These are phyloP conservation scores for Scaptomyza polygonia DNA, from an alignment of 2,888 invertebrate species.

Conservation along the genomic window DNA sequence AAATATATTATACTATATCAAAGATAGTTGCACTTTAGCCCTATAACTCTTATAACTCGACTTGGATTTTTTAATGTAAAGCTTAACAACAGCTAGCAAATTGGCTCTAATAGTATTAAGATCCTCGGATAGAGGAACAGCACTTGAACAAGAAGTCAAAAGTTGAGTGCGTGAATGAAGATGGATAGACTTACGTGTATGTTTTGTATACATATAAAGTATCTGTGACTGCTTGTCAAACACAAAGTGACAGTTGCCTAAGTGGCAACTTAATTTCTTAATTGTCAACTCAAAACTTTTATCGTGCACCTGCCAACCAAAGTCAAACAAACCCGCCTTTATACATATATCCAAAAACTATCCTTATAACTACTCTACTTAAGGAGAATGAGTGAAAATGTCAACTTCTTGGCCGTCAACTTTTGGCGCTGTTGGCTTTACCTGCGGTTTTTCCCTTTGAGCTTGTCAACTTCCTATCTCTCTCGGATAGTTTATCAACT, in stretches of 20 bases:
- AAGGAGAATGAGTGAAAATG: conserved; percentile 32
- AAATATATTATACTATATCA: no score
- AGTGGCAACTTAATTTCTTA: conserved; percentile 84
- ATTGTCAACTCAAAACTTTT: conserved; percentile 81
- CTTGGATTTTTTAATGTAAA: no score
- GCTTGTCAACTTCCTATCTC: conserved; percentile 28
- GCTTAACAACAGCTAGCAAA: no score
- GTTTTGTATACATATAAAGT: background rate
- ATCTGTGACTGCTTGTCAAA: conserved; percentile 81
- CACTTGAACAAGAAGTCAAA: conserved; percentile 35
- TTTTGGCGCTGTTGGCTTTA: conserved; percentile 37
- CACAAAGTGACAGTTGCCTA: conserved; percentile 81
- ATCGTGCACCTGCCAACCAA: conserved; percentile 68
- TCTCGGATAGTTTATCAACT: conserved; percentile 53
- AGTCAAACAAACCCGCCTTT: background rate
- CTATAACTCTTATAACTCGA: no score
- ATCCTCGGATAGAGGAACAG: conserved; percentile 18
- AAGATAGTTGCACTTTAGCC: no score
- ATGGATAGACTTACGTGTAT: background rate
- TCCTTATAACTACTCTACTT: no score
- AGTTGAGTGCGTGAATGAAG: conserved; percentile 46
- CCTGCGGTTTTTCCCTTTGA: conserved; percentile 73
- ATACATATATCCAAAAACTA: conserved; percentile 59
- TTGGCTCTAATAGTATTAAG: background rate
- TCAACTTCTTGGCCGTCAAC: conserved; percentile 45